Evolutionary conservation across 2,888 invertebrate species (phyloP).

Genomic region (Caenorhabditis sp.): DNA sequence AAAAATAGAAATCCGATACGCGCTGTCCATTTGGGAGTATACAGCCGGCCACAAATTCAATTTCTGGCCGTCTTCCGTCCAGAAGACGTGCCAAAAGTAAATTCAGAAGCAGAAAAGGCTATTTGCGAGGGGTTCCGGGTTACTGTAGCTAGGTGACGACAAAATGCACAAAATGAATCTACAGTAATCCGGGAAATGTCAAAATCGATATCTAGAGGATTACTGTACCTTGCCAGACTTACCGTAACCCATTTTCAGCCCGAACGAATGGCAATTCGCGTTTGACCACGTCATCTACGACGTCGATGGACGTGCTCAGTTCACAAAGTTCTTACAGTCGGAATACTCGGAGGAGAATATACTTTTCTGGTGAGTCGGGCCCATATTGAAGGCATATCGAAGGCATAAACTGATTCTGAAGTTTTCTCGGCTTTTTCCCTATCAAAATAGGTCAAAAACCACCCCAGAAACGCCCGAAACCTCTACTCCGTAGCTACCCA

Average conservation of each 20-base stretch:
- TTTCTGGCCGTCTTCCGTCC: too few species aligned
- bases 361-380: slow-evolving; percentile 78
- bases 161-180: too few species aligned
- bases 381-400: background rate
- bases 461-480: too few species aligned
- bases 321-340: slow-evolving; percentile 81
- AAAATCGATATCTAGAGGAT: too few species aligned
- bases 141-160: too few species aligned
- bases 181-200: too few species aligned
- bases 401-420: background rate
- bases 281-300: slow-evolving; percentile 75
- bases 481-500: too few species aligned
- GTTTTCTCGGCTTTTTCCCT: too few species aligned
- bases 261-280: slow-evolving; percentile 77
- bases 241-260: slow-evolving; percentile 70
- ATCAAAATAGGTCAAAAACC: too few species aligned
- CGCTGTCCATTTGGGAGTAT: background rate
- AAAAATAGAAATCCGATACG: background rate
- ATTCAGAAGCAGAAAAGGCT: background rate
- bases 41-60: background rate
- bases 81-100: background rate
- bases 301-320: slow-evolving; percentile 78
- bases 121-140: too few species aligned
- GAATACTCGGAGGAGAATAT: slow-evolving; percentile 83
- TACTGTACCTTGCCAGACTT: too few species aligned